These are phyloP conservation scores for Dicentrarchus labrax DNA, from an alignment of 2,113 vertebrate genomes.

Conservation along the genomic window DNA sequence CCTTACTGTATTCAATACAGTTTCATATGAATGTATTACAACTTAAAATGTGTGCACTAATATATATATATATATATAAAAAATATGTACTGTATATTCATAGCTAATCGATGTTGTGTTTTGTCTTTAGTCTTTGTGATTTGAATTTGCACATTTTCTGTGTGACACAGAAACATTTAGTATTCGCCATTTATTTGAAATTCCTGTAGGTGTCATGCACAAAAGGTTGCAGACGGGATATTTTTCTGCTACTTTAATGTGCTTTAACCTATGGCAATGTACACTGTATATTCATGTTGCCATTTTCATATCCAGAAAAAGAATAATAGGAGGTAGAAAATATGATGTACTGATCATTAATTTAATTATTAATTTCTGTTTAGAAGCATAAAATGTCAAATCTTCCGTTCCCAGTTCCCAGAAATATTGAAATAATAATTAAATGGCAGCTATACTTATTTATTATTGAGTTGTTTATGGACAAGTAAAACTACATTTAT, in stretches of 20 bases:
- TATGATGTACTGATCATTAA: neutral
- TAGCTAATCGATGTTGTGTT: conserved; percentile 14
- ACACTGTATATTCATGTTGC: conserved; percentile 42
- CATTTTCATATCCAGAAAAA: conserved; percentile 29
- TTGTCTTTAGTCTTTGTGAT: conserved; percentile 38
- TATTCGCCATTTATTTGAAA: conserved; percentile 24
- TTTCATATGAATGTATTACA: conserved; percentile 61
- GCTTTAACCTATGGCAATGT: conserved; percentile 11
- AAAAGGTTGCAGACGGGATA: neutral
- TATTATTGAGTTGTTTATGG: conserved; percentile 2
- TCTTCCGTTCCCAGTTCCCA: neutral
- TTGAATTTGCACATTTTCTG: conserved; percentile 65
- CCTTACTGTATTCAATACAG: conserved; percentile 65
- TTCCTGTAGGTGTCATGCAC: conserved; percentile 9
- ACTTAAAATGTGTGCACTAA: conserved; percentile 2
- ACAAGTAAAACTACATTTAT: neutral
- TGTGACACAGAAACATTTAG: conserved; percentile 44
- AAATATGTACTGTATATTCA: neutral
- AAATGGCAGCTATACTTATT: conserved; percentile 72
- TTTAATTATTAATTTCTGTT: conserved; percentile 5
- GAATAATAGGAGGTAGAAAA: neutral
- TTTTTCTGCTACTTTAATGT: conserved; percentile 23
- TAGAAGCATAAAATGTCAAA: neutral
- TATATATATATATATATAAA: neutral
- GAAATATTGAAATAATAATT: conserved; percentile 5